Base-by-base conservation (phyloP, 1,140 invertebrate genomes). In the Drosophila busckii region DNA sequence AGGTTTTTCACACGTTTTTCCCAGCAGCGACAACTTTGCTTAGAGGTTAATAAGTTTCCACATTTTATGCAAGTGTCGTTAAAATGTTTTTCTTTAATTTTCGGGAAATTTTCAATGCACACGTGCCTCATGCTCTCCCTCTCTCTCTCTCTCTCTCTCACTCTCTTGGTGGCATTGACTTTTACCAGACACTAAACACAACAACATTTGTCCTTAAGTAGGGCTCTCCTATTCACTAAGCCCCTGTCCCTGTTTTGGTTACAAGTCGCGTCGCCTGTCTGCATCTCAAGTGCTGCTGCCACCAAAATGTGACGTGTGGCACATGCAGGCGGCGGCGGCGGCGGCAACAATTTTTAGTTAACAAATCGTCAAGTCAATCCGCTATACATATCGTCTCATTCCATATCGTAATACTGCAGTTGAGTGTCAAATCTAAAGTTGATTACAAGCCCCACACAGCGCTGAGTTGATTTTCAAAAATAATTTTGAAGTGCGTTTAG, bases 31-130 rank as follows among this genome's bases (percentile, higher is more conserved):
- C 59, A 62, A 55, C 41, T 55, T 56, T 31, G 37, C 29, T 60
- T 44, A 59, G 52, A 70, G 56, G 73, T 80, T 78, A 78, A 78
- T 78, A 78, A 80, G 69, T 78, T 73, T 73, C 73, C 68, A 78
- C 75, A 78, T 78, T 78, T 78, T 78, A 80, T 78, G 73, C 73
- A 78, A 78, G 73, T 78, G 73, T 65, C 53, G 54, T 59, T 32
- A 49, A 53, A 56, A 44, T 62, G 63, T 67, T 63, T 62, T 56
- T 37, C 44, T 56, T 45, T 17, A 38, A 37, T 26, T 50, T 45
- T 64, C 54, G 64, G 62, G 68, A 64, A 78, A 78, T 73, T 73
- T 59, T 73, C 59, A 53, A 55, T 58, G 68, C 71, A 65, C 70
- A 76, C 70, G 70, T 76, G 70, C 70, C 70, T 42, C 26, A 10